Percentiles rank a stretch among this genome's conserved stretches.
These are phyloP conservation scores for Hesperophylax magnus DNA, from an alignment of 1,140 invertebrate species.

Conservation along the genomic window DNA sequence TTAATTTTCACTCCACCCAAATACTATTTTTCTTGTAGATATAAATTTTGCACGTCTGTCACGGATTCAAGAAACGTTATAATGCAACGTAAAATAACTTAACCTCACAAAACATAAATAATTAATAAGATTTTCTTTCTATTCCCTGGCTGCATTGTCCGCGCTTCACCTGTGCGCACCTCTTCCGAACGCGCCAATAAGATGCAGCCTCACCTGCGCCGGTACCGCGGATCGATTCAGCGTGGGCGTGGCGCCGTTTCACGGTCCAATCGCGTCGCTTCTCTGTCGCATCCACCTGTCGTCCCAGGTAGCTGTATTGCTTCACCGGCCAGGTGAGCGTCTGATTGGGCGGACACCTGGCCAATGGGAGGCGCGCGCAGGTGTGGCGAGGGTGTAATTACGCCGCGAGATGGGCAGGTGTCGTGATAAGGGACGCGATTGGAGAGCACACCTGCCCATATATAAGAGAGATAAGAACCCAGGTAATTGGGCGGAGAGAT, in stretches of 20 bases:
- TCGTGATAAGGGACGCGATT: constrained; percentile 28
- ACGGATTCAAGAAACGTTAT: no score
- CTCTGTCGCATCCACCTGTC: constrained; percentile 12
- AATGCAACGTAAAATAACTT: no score
- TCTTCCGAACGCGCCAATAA: constrained; percentile 33
- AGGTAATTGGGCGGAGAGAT: no score
- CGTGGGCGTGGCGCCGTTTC: constrained; percentile 35
- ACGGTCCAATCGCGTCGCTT: constrained; percentile 41
- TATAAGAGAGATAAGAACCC: constrained; percentile 6
- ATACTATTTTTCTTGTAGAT: no score
- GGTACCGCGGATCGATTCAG: neutral
- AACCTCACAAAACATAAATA: no score
- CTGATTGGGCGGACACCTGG: constrained; percentile 23
- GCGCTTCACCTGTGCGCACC: constrained; percentile 44
- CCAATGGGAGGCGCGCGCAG: constrained; percentile 40
- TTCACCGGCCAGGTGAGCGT: constrained; percentile 16
- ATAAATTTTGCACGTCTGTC: no score
- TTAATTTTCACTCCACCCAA: no score
- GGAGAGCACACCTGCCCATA: neutral
- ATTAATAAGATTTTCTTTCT: no score
- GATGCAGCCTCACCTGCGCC: constrained; percentile 43
- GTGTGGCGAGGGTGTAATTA: constrained; percentile 27
- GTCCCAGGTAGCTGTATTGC: constrained; percentile 30
- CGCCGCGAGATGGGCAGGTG: constrained; percentile 3
- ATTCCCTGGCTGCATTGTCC: neutral